These are phyloP conservation scores for Nettapus auritus DNA, from an alignment of 2,113 vertebrate genomes.

Conservation along the genomic window DNA sequence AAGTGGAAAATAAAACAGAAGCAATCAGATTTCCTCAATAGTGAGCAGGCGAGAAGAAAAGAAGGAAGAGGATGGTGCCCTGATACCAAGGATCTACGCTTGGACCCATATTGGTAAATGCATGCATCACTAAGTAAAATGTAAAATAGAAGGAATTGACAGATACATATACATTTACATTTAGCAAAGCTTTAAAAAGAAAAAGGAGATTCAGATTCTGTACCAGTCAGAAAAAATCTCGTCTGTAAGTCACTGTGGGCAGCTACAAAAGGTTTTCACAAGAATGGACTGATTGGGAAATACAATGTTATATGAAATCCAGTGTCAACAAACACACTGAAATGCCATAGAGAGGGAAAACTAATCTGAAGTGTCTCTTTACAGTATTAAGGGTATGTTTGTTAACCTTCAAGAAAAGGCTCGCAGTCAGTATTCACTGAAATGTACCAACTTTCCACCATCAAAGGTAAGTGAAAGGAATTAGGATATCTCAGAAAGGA, in stretches of 20 bases:
- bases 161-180: background rate
- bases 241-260: background rate
- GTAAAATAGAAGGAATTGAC: background rate
- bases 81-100: background rate
- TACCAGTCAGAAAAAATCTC: background rate
- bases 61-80: background rate
- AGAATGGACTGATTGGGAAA: background rate
- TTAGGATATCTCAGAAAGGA: background rate
- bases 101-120: background rate
- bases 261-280: background rate
- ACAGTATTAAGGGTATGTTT: background rate
- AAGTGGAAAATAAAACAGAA: background rate
- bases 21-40: background rate
- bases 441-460: background rate
- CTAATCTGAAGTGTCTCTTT: background rate
- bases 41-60: background rate
- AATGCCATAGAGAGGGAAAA: background rate
- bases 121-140: background rate
- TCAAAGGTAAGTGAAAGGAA: background rate
- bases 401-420: background rate
- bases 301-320: background rate
- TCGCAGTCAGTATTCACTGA: background rate
- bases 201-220: background rate
- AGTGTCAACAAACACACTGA: background rate
- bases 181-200: background rate